Evolutionary conservation across 1,140 invertebrate genomes (phyloP).

Genomic region (Bombyx mandarina): DNA sequence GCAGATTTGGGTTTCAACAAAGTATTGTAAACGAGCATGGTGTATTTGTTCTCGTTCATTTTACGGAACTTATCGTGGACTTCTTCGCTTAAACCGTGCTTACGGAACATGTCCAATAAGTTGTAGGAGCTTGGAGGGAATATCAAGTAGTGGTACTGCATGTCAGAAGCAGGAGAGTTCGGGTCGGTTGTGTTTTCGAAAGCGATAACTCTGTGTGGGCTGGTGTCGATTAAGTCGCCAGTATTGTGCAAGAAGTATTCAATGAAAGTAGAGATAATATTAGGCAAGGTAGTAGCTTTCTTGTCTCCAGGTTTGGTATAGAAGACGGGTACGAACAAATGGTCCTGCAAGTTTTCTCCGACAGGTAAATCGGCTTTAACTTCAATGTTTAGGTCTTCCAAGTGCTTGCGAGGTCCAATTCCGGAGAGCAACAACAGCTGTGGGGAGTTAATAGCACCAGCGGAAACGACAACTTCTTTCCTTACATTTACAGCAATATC

Average conservation of each 20-base stretch:
- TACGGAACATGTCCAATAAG: conserved; percentile 27
- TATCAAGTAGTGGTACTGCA: conserved; percentile 39
- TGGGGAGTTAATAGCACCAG: conserved; percentile 79
- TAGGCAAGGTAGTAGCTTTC: conserved; percentile 16
- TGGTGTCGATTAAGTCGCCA: conserved; percentile 26
- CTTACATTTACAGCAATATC: conserved; percentile 58
- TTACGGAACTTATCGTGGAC: conserved; percentile 22
- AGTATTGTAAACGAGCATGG: conserved; percentile 53
- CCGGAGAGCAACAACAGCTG: conserved; percentile 83
- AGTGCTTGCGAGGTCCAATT: conserved; percentile 78
- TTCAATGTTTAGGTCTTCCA: conserved; percentile 75
- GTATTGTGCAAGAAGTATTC: conserved; percentile 26
- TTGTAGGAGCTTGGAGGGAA: conserved; percentile 24
- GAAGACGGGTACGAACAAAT: conserved; percentile 56
- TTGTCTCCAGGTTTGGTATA: conserved; percentile 23
- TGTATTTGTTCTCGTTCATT: conserved; percentile 44
- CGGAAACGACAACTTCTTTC: conserved; percentile 80
- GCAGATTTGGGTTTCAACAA: conserved; percentile 73
- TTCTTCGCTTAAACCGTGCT: conserved; percentile 27
- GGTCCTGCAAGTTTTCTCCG: conserved; percentile 78
- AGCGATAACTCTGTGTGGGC: conserved; percentile 26
- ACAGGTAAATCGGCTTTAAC: conserved; percentile 74
- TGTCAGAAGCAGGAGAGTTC: conserved; percentile 26
- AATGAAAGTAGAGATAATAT: conserved; percentile 16
- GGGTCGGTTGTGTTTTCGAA: conserved; percentile 38